Evolutionary conservation across 1,140 invertebrate species (phyloP), one percentile per base, ranked within the genome.

Genomic region (Drepana arcuata): DNA sequence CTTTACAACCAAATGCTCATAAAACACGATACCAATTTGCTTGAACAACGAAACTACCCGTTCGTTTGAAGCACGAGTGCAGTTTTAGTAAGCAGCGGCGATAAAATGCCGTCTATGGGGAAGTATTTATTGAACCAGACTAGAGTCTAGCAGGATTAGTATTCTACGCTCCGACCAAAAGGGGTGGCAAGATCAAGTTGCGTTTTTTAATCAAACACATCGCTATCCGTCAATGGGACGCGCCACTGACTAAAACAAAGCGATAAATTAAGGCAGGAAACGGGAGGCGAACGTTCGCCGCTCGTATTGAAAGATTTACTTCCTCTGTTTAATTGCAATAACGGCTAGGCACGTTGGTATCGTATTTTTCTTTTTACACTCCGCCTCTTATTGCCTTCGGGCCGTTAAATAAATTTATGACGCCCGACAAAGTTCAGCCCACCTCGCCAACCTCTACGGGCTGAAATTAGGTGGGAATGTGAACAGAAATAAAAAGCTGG

Each of bases 301-400:
- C 70, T 78, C 69, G 74, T 82, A 82, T 79, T 78, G 78, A 82
- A 79, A 82, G 78, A 82, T 82, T 82, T 82, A 82, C 78, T 82
- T 82, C 74, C 78, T 78, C 72, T 78, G 74, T 82, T 82, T 82
- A 82, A 82, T 82, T 82, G 78, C 78, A 82, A 82, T 82, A 82
- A 82, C 78, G 74, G 70, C 78, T 78, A 75, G 74, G 78, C 78
- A 79, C 78, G 74, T 79, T 73, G 72, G 72, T 79, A 79, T 82
- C 78, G 78, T 82, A 81, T 81, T 79, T 79, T 82, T 79, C 74
- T 79, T 75, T 81, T 82, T 78, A 82, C 74, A 71, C 74, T 78
- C 70, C 67, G 65, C 74, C 77, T 79, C 74, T 82, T 82, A 79
- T 82, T 82, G 78, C 78, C 68, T 78, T 70, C 59, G 67, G 69